Base-by-base conservation (phyloP, 1,140 invertebrate genomes). In the Pantala flavescens region DNA sequence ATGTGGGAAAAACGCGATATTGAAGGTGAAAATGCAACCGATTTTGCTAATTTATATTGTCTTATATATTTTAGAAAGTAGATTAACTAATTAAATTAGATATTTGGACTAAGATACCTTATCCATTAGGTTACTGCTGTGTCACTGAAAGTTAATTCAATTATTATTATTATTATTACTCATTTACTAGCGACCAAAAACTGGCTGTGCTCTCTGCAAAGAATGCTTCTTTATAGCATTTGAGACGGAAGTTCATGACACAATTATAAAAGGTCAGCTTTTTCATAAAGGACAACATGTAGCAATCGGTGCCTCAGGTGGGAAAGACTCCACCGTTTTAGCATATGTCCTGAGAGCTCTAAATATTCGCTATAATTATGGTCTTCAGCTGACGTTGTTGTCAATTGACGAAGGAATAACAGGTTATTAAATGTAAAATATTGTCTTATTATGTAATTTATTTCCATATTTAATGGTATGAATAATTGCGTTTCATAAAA, bases 361-460 rank as follows among this genome's bases (percentile, higher is more conserved):
- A 3, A 99, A 99, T 83, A 88, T 97, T 78, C 87, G 91, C 75
- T 91, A 98, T 80, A 85, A 95, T 77, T 99, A 99, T 86, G 93
- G 92, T 16, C 83, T 99, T 0, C 90, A 98, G 72, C 85, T 99
- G 28, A 88, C 96, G 76, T 85, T 99, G 24, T 84, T 99, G 49
- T 99, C 98, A 0, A 96, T 99, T 74, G 98, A 99, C 84, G 98
- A 99, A 88, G 98, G 98, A 77, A 99, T 99, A 75, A 96, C 94
- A 76, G 91, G 90, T 82, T 86, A 85, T 77, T 72, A 72, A 24
- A 75, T 72, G 14, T 23, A 9, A 36, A 36, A 36, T 36, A 36
- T 9, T 43, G 19, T 9, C 21, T 55, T 23, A 24, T 70, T 77
- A 63, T 72, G 42, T 71, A 36, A 63, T 42, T 72, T 1, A 76